Base-by-base conservation (phyloP, 2,113 vertebrate species). In the Hippopotamus amphibius region DNA sequence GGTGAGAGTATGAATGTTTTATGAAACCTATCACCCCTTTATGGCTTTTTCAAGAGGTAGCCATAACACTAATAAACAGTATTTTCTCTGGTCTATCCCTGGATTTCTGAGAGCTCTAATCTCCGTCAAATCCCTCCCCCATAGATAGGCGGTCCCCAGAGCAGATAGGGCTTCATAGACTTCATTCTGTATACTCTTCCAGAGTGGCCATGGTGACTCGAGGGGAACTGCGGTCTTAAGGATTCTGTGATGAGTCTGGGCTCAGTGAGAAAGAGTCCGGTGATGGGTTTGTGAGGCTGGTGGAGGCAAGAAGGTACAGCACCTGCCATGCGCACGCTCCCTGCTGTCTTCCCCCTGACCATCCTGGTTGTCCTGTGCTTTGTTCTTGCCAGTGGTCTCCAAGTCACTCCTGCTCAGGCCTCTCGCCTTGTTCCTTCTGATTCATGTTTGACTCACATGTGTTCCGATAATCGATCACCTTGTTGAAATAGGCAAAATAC, bases 401-500 rank as follows among this genome's bases (percentile, higher is more conserved):
- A 43, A 43, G 2, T 80, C 16, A 28, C 19, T 90, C 14, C 8
- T 71, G 1, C 41, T 81, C 5, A 68, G 17, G 21, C 26, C 7
- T 82, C 85, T 77, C 79, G 28, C 28, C 14, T 21, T 63, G 5
- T 5, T 83, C 6, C 7, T 90, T 82, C 48, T 59, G 59, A 57
- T 41, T 94, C 0, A 15, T 79, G 8, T 37, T 76, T 30, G 21
- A 59, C 17, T 3, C 43, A n/a, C 48, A 3, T 11, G 3, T 79
- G 7, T 66, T 30, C 46, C 28, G 13, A 4, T 41, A 80, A 22
- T n/a, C 65, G 11, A 55, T n/a, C 26, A 55, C 3, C 13, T 93
- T 90, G 43, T 22, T 53, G 17, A 90, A 68, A 93, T 28, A 88
- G 37, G 22, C 10, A 72, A 83, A 95, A 72, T 22, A 37, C 26